Percentiles rank a stretch among this genome's conserved stretches.
phyloP scores from a whole-genome alignment of 2,888 invertebrate species.

The Glyphotaelius pellucidus region DNA sequence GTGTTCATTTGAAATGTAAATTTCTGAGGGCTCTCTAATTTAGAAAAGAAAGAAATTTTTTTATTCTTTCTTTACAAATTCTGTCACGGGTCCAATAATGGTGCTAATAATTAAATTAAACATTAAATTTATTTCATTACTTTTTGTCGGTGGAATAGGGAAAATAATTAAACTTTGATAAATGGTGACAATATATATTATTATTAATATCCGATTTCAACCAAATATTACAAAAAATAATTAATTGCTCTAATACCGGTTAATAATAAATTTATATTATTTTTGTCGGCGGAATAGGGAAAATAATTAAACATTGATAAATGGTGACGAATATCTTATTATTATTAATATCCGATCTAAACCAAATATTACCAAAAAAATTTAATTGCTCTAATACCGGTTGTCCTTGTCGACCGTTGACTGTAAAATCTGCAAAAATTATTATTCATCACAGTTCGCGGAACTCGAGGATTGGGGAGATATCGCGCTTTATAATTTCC shows the following conservation, averaged over 20 bases:
- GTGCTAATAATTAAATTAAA: too few relatives aligned
- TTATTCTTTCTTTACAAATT: too few relatives aligned
- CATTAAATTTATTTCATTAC: not conserved
- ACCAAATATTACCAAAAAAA: not conserved
- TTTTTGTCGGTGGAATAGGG: not conserved
- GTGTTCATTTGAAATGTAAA: too few relatives aligned
- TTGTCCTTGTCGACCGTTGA: not conserved
- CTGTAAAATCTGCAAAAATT: not conserved
- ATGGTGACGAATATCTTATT: not conserved
- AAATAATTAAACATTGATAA: not conserved
- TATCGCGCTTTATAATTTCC: not conserved
- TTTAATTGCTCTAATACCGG: not conserved
- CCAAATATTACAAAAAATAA: not conserved
- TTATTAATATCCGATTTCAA: not conserved
- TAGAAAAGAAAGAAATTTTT: too few relatives aligned
- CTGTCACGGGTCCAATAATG: too few relatives aligned
- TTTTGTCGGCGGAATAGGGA: not conserved
- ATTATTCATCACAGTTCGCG: not conserved
- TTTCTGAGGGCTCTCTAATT: too few relatives aligned
- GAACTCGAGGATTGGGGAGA: not conserved
- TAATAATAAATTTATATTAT: not conserved
- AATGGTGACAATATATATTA: not conserved
- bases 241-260: not conserved
- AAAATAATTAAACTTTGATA: not conserved
- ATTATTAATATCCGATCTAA: not conserved